A percentile compares a stretch with the other conserved stretches of the same genome.
These are phyloP conservation scores for Coreius guichenoti DNA, from an alignment of 2,797 vertebrate genomes.

Conservation along the genomic window DNA sequence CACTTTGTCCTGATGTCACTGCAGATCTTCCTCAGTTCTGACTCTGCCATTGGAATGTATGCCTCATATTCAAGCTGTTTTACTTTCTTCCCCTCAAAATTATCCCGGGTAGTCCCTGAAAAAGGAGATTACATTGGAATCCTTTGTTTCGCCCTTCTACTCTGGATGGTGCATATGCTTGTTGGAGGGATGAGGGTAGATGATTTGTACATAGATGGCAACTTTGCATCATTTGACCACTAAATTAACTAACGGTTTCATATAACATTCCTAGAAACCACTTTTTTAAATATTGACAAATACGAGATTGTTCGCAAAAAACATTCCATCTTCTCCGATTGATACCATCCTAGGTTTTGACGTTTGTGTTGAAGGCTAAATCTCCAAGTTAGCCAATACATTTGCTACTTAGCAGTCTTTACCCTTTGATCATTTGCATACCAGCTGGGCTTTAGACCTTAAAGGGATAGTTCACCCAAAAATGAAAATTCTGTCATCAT, in stretches of 20 bases:
- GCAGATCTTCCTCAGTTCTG: conserved; percentile 87
- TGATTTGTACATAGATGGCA: not conserved
- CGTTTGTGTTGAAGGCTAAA: too few relatives aligned
- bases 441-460: too few relatives aligned
- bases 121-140: conserved; percentile 23
- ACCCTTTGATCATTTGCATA: too few relatives aligned
- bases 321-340: too few relatives aligned
- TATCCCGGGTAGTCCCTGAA: conserved; percentile 89
- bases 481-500: too few relatives aligned
- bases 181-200: not conserved
- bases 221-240: not conserved
- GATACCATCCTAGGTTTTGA: too few relatives aligned
- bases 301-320: not conserved
- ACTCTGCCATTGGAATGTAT: conserved; percentile 88
- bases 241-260: not conserved
- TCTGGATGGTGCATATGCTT: not conserved
- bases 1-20: conserved; percentile 82
- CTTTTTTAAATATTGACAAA: not conserved
- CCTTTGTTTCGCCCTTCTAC: not conserved
- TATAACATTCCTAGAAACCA: not conserved
- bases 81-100: conserved; percentile 85
- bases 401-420: too few relatives aligned
- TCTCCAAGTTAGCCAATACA: too few relatives aligned
- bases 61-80: conserved; percentile 90
- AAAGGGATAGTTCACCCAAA: too few relatives aligned